Percentiles rank a stretch among this genome's conserved stretches.
Evolutionary conservation across 2,113 vertebrate genomes (phyloP).

Genomic region (Felis catus): DNA sequence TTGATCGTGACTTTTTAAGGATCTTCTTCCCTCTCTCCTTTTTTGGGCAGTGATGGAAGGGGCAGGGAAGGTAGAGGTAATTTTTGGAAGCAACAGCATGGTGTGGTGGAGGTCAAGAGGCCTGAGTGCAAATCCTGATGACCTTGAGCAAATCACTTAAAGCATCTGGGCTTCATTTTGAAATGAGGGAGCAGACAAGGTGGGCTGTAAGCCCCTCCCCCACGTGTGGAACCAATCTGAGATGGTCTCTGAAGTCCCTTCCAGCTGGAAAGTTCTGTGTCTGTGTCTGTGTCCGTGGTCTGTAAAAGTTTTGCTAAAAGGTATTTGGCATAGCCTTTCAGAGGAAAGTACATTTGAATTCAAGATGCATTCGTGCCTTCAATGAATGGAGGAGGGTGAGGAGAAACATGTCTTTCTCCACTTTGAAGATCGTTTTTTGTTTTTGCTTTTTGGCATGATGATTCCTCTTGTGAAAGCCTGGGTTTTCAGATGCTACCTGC

Average conservation of each 20-base stretch:
- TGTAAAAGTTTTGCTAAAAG: background rate
- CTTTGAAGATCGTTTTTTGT: background rate
- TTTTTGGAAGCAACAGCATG: background rate
- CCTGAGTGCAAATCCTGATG: background rate
- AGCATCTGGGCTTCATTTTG: background rate
- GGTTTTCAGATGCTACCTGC: constrained; percentile 12
- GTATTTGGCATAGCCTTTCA: background rate
- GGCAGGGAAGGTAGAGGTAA: background rate
- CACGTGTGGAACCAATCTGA: background rate
- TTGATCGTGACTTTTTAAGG: background rate
- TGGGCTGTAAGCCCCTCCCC: background rate
- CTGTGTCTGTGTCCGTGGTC: background rate
- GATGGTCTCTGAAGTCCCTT: background rate
- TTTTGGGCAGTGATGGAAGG: background rate
- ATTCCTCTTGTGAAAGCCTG: background rate
- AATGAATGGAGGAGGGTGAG: background rate
- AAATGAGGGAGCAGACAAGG: background rate
- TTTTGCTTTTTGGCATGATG: background rate
- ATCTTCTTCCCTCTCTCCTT: background rate
- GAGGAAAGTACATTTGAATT: background rate
- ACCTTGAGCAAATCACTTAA: background rate
- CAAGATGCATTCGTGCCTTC: background rate
- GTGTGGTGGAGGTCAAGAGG: background rate
- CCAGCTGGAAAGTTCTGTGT: background rate
- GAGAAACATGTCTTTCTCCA: background rate